Evolutionary conservation across 2,888 invertebrate species (phyloP), one percentile per base, ranked within the genome.

Genomic region (Rapana venosa): DNA sequence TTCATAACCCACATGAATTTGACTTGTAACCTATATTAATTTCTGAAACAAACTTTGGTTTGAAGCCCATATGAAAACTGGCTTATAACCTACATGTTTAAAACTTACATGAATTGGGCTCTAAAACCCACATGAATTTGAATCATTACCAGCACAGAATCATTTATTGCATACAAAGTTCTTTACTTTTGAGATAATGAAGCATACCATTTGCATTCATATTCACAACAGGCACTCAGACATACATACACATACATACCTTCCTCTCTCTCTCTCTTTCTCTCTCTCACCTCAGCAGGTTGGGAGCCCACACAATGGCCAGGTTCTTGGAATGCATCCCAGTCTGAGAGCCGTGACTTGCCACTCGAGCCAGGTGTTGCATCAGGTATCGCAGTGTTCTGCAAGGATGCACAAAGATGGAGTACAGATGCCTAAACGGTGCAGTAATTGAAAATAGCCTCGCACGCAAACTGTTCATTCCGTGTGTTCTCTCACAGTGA

Each of bases 311-410:
- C 86, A 99, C 99, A 93, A 99, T 99, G 93, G 99, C 99, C 95
- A 99, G 97, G 97, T 99, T 99, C 92, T 99, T 97, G 56, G 99
- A 98, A 89, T 99, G 99, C 99, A 99, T 99, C 88, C 99, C 99
- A 0, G 99, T 99, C 92, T 97, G 97, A 77, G 97, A 97, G 74
- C 98, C 98, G 94, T 98, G 97, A 89, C 98, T 97, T 0, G 99
- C 98, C 91, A 99, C 98, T 93, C 98, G 97, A 0, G 98, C 98
- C 91, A 99, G 97, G 96, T 99, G 99, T 20, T 98, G 97, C 97
- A 99, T 98, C 93, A 99, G 97, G 97, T 98, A 99, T 94, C 98
- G 98, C 36, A 99, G 97, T 0, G 99, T 99, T 95, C 99, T 98
- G 96, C 58, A 56, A 17, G 32, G 32, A 79, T 17, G 32, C 17